Evolutionary conservation across 2,797 vertebrate genomes (phyloP), one percentile per base, ranked within the genome.

Genomic region (Mycteria americana): DNA sequence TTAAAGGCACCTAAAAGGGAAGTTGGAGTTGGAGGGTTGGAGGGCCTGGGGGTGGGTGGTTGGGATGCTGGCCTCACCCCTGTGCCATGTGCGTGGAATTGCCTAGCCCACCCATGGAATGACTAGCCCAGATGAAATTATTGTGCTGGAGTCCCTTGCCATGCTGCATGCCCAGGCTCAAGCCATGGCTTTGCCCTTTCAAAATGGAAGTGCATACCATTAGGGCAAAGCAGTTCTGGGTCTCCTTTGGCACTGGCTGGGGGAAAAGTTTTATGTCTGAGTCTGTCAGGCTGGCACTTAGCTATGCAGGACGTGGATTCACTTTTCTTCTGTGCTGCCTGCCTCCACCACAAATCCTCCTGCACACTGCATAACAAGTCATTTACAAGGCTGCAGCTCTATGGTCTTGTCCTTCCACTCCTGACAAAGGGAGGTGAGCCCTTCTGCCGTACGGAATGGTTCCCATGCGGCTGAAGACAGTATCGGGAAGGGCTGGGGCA

Each of bases 401-500:
- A 1, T 25, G n/a, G n/a, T 88, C 78, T 91, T 78, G 25, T 63
- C 35, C 33, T 59, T 77, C n/a, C 1, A 1, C 35, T 63, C 51
- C 48, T 31, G 48, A 57, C 22, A 68, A 45, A 33, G 39, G 9
- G 46, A 68, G 14, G 24, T 67, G 75, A 96, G 51, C 60, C 51
- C 54, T 78, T 83, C 70, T 62, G 43, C 1, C 1, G 3, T 46
- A 15, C 5, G 23, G 96, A 93, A 94, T 92, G 78, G 50, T 89
- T 94, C 64, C 68, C 92, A 17, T 84, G 87, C 11, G 28, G 75
- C 92, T 88, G 92, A 72, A 82, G 76, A 70, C 64, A 51, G 89
- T 82, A 51, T 45, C n/a, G 33, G 48, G 45, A 76, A 86, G 78
- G 80, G 96, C 97, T 96, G 92, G 93, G 91, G 97, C 97, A 98